These are phyloP conservation scores for Pachycephala philippinensis DNA, from an alignment of 2,113 vertebrate genomes.

Conservation along the genomic window DNA sequence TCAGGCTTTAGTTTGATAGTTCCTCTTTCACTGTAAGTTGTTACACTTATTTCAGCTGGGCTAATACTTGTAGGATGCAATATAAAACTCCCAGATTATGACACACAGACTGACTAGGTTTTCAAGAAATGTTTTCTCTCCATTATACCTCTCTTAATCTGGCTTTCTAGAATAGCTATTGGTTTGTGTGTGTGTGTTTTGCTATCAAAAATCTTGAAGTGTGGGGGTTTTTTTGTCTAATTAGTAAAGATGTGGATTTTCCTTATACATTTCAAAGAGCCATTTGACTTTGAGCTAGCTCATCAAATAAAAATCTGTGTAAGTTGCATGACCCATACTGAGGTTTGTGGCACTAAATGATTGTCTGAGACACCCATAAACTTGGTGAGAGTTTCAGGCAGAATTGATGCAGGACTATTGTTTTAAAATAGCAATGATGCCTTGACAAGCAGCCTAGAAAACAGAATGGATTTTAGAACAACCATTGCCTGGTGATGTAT, in stretches of 20 bases:
- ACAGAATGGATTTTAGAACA: background rate
- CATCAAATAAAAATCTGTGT: background rate
- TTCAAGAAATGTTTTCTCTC: background rate
- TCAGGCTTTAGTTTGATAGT: background rate
- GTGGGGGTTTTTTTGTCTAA: rapidly evolving
- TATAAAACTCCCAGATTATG: background rate
- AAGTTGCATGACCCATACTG: background rate
- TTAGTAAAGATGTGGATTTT: background rate
- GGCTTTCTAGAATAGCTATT: background rate
- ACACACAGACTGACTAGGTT: background rate
- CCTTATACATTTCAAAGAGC: background rate
- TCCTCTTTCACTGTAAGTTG: background rate
- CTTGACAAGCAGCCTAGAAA: background rate
- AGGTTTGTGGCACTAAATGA: background rate
- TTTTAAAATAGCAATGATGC: background rate
- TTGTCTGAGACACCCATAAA: background rate
- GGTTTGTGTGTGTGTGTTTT: background rate
- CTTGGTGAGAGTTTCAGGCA: background rate
- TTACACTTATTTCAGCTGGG: background rate
- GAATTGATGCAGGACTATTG: background rate
- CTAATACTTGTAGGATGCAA: background rate
- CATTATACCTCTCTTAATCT: background rate
- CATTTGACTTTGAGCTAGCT: background rate
- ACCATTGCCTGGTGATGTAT: background rate
- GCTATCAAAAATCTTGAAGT: background rate